These are phyloP conservation scores for Percopsis omiscomaycus DNA, from an alignment of 2,797 vertebrate genomes.

Conservation along the genomic window DNA sequence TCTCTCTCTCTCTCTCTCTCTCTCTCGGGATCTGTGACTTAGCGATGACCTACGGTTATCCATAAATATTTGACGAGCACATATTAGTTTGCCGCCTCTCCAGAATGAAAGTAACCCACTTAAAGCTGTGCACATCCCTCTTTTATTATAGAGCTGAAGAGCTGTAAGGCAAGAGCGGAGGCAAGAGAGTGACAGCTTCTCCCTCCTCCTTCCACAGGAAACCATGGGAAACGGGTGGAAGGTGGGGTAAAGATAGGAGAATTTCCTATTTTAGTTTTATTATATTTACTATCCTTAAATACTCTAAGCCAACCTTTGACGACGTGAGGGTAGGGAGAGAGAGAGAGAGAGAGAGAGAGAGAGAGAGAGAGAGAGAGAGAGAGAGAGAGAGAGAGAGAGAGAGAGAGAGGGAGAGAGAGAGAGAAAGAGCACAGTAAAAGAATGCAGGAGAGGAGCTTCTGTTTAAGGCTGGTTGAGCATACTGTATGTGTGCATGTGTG, in stretches of 20 bases:
- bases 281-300: neutral
- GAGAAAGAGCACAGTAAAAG: conserved; percentile 4
- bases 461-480: neutral
- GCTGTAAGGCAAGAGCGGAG: conserved; percentile 29
- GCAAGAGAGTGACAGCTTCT: conserved; percentile 43
- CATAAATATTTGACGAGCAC: conserved; percentile 69
- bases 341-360: neutral
- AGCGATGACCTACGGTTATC: conserved; percentile 34
- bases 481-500: conserved; percentile 4
- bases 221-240: neutral
- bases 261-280: neutral
- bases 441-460: neutral
- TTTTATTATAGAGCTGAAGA: conserved; percentile 64
- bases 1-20: conserved; percentile 1
- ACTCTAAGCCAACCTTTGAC: neutral
- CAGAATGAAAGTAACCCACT: conserved; percentile 68
- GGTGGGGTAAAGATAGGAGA: neutral
- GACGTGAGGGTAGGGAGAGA: neutral
- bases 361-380: neutral
- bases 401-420: conserved; percentile 15
- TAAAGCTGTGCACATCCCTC: conserved; percentile 50
- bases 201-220: conserved; percentile 25
- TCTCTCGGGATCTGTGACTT: conserved; percentile 25
- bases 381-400: conserved; percentile 11
- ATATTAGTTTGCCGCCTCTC: conserved; percentile 46